A percentile compares a stretch with the other conserved stretches of the same genome.
Conservation (phyloP, 2,888 invertebrate species). For the Hartigia nigra region DNA sequence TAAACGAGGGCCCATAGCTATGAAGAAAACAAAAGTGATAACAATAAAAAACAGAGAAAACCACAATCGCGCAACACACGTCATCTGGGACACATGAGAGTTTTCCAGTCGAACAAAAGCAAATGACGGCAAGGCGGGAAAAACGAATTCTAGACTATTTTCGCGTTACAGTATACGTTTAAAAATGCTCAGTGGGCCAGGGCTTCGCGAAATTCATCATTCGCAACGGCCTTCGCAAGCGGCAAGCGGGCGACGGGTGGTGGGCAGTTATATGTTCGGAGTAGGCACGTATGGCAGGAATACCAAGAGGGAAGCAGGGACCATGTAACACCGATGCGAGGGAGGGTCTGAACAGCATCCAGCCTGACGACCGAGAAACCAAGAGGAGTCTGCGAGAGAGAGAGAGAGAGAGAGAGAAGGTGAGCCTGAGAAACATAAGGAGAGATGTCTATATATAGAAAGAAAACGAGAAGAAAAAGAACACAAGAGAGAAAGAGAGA, state of each 20-base stretch:
- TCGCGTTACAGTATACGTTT: background rate
- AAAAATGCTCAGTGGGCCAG: conserved; percentile 47
- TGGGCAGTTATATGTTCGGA: background rate
- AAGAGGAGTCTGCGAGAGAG: conserved; percentile 6
- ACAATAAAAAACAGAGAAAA: background rate
- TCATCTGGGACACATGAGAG: too few species aligned
- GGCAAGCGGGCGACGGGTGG: background rate
- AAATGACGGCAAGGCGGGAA: background rate
- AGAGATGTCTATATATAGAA: background rate
- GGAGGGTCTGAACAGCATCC: background rate
- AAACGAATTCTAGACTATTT: background rate
- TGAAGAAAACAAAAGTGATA: background rate
- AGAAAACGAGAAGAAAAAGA: conserved; percentile 20
- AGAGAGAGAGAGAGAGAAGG: conserved; percentile 30
- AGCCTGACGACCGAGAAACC: conserved; percentile 16
- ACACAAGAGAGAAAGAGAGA: conserved; percentile 10
- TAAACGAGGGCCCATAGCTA: too few species aligned
- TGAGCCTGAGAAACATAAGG: background rate
- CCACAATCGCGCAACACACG: background rate
- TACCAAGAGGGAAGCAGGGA: background rate
- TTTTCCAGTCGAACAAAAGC: background rate
- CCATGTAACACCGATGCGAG: background rate
- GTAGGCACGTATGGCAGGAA: background rate
- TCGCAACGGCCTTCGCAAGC: conserved; percentile 40
- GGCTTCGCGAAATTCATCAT: conserved; percentile 47